Base-by-base conservation (phyloP, 1,140 invertebrate species). In the Drosophila pseudoobscura region DNA sequence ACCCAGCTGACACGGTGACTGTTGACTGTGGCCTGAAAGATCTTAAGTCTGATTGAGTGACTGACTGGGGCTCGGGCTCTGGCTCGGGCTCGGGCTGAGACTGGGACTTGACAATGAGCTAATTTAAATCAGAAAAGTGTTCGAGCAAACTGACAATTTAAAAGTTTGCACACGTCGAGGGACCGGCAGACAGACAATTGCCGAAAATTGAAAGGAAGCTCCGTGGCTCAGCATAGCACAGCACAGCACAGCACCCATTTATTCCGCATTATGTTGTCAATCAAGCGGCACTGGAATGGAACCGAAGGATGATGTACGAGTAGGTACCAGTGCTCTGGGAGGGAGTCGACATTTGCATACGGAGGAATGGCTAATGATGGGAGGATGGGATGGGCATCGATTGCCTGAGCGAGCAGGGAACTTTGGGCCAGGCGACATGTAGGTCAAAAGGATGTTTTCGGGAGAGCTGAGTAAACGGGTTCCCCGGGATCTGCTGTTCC, bases 91-190 rank as follows among this genome's bases (percentile, higher is more conserved):
- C 17, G 17, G 17, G 17, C 3, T 4, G 3, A 9, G 35, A 2
- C 35, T 13, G 75, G 41, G 65, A 69, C 59, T 46, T 63, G 61
- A 78, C 75, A 78, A 74, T 74, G 62, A 83, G 83, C 75, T 79
- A 88, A 88, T 88, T 88, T 76, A 83, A 88, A 88, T 88, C 83
- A 83, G 50, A 88, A 87, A 88, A 88, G 78, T 87, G 83, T 87
- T 87, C 71, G 50, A 70, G 57, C 78, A 82, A 72, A 76, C 83
- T 76, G 83, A 83, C 83, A 87, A 87, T 57, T 63, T 56, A 47
- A 80, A 76, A 61, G 53, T 66, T 78, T 62, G 20, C 45, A 60
- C 63, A 45, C 8, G 46, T 39, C 35, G 43, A 7, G 31, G 17
- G 35, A 17, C 61, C 11, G 26, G 13, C 53, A 26, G 24, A 26